phyloP scores from a whole-genome alignment of 2,113 vertebrate species.

The Orientallactaga bullata region DNA sequence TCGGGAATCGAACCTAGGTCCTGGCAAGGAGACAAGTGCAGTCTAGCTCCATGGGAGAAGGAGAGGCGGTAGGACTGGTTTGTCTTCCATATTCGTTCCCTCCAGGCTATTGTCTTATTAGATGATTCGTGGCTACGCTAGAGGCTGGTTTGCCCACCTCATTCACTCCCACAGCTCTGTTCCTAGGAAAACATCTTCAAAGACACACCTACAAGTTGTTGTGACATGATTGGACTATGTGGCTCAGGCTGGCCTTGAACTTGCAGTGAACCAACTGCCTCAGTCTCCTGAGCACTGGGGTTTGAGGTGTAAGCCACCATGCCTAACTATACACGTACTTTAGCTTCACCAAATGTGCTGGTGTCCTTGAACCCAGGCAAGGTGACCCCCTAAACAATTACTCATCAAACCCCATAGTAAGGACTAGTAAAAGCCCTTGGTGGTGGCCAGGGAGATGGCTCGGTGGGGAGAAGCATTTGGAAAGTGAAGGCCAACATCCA shows the following conservation, averaged over 20 bases:
- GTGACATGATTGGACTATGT: not conserved
- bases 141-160: too few species aligned
- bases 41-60: not conserved
- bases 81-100: not conserved
- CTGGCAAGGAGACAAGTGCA: not conserved
- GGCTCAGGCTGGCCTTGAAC: not conserved
- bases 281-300: not conserved
- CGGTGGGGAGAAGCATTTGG: too few species aligned
- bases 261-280: not conserved
- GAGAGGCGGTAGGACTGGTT: too few species aligned
- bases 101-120: not conserved
- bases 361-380: not conserved
- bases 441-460: too few species aligned
- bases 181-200: not conserved
- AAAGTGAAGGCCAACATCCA: too few species aligned
- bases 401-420: not conserved
- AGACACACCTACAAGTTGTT: not conserved
- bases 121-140: not conserved
- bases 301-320: not conserved
- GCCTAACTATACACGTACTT: not conserved
- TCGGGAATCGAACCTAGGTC: too few species aligned
- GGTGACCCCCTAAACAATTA: not conserved
- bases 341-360: not conserved
- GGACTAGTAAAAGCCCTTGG: not conserved
- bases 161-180: not conserved